A percentile compares a stretch with the other conserved stretches of the same genome.
Evolutionary conservation across 1,140 invertebrate genomes (phyloP).

Genomic region (Brachionus calyciflorus): DNA sequence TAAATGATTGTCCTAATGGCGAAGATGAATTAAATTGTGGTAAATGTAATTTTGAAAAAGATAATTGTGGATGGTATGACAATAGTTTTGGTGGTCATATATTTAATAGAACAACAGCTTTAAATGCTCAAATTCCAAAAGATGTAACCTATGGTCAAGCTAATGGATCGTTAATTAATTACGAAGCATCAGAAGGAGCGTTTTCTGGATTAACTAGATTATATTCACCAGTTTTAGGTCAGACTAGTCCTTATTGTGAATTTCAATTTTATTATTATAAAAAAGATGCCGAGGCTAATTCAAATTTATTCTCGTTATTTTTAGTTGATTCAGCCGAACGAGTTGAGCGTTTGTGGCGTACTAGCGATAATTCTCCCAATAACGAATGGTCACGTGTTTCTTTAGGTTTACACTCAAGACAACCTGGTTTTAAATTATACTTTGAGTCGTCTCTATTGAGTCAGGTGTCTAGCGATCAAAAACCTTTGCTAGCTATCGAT

Average conservation of each 20-base stretch:
- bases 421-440: neutral
- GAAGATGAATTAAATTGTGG: constrained; percentile 57
- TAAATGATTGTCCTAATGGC: constrained; percentile 52
- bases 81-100: constrained; percentile 46
- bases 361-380: neutral
- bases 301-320: neutral
- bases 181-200: constrained; percentile 45
- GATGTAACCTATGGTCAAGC: constrained; percentile 34
- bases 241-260: constrained; percentile 36
- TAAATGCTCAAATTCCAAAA: constrained; percentile 47
- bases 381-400: neutral
- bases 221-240: constrained; percentile 38
- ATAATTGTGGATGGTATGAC: constrained; percentile 48
- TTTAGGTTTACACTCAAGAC: neutral
- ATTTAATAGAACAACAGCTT: constrained; percentile 52
- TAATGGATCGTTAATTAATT: constrained; percentile 48
- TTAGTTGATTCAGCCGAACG: neutral
- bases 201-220: constrained; percentile 21
- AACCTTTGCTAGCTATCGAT: constrained; percentile 18
- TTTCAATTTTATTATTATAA: constrained; percentile 69
- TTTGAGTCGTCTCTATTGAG: neutral
- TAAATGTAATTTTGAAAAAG: constrained; percentile 55
- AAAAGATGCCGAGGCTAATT: constrained; percentile 63
- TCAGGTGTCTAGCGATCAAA: constrained; percentile 15
- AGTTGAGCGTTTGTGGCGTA: neutral